These are phyloP conservation scores for Steatornis caripensis DNA, from an alignment of 2,113 vertebrate genomes.

Conservation along the genomic window DNA sequence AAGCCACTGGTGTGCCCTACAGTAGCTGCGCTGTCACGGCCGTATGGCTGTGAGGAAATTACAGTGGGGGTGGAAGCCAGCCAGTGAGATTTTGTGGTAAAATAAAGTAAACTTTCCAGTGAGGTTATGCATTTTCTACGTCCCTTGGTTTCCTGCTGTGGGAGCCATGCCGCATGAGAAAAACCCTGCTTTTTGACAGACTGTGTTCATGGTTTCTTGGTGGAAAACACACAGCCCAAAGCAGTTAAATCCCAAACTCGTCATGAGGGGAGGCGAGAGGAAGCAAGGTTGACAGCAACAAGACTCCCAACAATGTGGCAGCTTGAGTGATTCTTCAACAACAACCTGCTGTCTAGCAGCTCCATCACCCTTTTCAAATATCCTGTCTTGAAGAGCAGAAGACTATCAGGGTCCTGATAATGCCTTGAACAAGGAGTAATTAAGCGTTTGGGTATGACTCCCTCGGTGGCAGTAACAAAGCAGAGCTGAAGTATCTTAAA, in stretches of 20 bases:
- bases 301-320: not conserved
- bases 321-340: not conserved
- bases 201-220: not conserved
- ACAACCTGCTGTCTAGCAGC: not conserved
- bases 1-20: not conserved
- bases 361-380: not conserved
- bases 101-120: constrained; percentile 57
- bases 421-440: not conserved
- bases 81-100: constrained; percentile 44
- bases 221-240: not conserved
- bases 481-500: constrained; percentile 1
- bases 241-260: not conserved
- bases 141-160: constrained; percentile 27
- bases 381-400: constrained; percentile 9
- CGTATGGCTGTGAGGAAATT: constrained; percentile 13
- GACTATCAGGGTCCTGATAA: not conserved
- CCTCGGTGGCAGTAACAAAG: constrained; percentile 2
- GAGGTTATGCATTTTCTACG: constrained; percentile 37
- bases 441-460: not conserved
- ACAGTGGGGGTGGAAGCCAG: constrained; percentile 56
- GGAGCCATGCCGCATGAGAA: not conserved
- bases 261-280: not conserved
- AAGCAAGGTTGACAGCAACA: not conserved
- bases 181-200: not conserved
- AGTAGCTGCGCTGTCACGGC: not conserved